Percentiles rank a stretch among this genome's conserved stretches.
Evolutionary conservation across 2,888 invertebrate genomes (phyloP).

Genomic region (Disparrhopalites patrizii): DNA sequence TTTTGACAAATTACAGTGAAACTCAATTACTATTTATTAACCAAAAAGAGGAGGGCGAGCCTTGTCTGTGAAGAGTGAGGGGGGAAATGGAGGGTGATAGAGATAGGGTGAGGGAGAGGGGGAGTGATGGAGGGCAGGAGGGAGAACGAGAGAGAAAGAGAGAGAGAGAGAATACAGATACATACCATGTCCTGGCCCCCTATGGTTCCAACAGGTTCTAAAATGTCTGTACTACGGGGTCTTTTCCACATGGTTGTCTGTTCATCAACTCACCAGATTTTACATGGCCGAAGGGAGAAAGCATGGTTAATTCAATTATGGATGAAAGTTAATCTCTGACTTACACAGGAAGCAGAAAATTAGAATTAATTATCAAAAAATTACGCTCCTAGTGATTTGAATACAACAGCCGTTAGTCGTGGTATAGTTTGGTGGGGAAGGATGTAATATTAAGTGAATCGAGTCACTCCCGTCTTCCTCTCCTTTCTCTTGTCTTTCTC

Average conservation of each 20-base stretch:
- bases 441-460: too few species aligned
- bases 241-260: too few species aligned
- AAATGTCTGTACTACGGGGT: too few species aligned
- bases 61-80: too few species aligned
- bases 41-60: not conserved
- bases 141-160: not conserved
- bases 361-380: constrained; percentile 9
- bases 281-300: constrained; percentile 1
- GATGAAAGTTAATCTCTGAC: constrained; percentile 3
- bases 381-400: too few species aligned
- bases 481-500: not conserved
- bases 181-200: too few species aligned
- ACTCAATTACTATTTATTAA: constrained; percentile 4
- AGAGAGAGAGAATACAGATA: not conserved
- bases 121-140: not conserved
- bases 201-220: too few species aligned
- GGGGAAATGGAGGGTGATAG: not conserved
- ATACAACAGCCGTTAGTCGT: too few species aligned
- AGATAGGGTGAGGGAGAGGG: not conserved
- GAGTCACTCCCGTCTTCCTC: not conserved
- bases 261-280: too few species aligned
- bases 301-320: not conserved
- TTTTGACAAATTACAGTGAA: not conserved
- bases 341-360: constrained; percentile 7
- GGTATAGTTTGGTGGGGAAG: too few species aligned